Evolutionary conservation across 2,113 vertebrate genomes (phyloP).

Genomic region (Hippocampus guttulatus): DNA sequence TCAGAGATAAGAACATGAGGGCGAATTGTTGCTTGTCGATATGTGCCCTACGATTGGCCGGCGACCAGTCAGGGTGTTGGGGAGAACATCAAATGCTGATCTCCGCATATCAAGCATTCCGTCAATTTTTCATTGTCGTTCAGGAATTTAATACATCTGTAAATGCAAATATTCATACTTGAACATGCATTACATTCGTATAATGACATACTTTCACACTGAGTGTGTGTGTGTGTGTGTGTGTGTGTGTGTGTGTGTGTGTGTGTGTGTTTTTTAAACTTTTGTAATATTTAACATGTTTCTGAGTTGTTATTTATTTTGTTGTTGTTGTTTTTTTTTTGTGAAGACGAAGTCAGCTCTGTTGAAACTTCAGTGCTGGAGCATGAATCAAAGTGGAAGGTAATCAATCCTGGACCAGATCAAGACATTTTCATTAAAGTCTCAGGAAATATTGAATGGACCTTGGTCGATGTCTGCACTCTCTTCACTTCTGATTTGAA

Average conservation of each 20-base stretch:
- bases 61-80: too few relatives aligned
- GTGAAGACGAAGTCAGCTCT: neutral
- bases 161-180: neutral
- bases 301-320: neutral
- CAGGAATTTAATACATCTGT: neutral
- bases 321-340: neutral
- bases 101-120: neutral
- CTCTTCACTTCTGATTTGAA: neutral
- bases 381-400: neutral
- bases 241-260: too few relatives aligned
- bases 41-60: too few relatives aligned
- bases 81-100: neutral
- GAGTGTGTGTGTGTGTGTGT: too few relatives aligned
- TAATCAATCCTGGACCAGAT: neutral
- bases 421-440: constrained; percentile 6
- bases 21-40: too few relatives aligned
- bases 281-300: neutral
- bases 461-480: neutral
- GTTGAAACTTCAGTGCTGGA: neutral
- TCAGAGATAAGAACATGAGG: too few relatives aligned
- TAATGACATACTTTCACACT: neutral
- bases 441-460: constrained; percentile 3
- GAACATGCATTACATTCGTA: neutral
- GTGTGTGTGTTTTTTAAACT: neutral
- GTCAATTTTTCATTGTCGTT: neutral